phyloP scores from a whole-genome alignment of 2,797 vertebrate species.

The Lithobates pipiens region DNA sequence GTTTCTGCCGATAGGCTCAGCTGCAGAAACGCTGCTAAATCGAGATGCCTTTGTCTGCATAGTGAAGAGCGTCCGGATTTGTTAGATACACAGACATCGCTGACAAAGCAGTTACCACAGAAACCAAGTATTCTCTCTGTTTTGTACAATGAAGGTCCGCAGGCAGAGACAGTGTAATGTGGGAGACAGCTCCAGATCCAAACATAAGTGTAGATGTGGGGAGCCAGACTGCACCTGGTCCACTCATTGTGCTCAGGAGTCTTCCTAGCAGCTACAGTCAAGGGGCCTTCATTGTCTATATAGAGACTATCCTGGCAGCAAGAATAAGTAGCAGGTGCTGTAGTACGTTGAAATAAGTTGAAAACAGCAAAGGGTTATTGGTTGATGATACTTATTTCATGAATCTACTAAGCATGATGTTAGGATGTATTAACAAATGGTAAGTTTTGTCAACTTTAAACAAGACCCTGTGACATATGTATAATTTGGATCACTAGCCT shows the following conservation, averaged over 20 bases:
- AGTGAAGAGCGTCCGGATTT: slow-evolving; percentile 27
- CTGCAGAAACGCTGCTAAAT: slow-evolving; percentile 39
- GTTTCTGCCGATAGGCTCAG: slow-evolving; percentile 39
- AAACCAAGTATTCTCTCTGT: slow-evolving; percentile 48
- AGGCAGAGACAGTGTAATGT: slow-evolving; percentile 19
- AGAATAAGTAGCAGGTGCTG: neutral
- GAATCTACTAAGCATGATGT: neutral
- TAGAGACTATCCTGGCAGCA: neutral
- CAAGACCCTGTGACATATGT: no score
- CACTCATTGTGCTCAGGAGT: neutral
- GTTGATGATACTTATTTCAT: neutral
- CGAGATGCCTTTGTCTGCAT: slow-evolving; percentile 46
- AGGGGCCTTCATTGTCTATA: neutral
- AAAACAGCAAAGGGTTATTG: neutral
- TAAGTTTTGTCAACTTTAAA: neutral
- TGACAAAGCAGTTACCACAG: slow-evolving; percentile 62
- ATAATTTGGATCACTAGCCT: no score
- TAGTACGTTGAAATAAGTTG: neutral
- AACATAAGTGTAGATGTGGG: slow-evolving; percentile 16
- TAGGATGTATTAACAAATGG: neutral
- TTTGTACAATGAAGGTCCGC: slow-evolving; percentile 22
- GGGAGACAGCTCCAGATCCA: neutral
- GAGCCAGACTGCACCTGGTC: slow-evolving; percentile 9
- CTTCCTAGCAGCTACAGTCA: neutral
- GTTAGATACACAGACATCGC: slow-evolving; percentile 44